A percentile compares a stretch with the other conserved stretches of the same genome.
These are phyloP conservation scores for Patagioenas fasciata DNA, from an alignment of 2,113 vertebrate species.

Conservation along the genomic window DNA sequence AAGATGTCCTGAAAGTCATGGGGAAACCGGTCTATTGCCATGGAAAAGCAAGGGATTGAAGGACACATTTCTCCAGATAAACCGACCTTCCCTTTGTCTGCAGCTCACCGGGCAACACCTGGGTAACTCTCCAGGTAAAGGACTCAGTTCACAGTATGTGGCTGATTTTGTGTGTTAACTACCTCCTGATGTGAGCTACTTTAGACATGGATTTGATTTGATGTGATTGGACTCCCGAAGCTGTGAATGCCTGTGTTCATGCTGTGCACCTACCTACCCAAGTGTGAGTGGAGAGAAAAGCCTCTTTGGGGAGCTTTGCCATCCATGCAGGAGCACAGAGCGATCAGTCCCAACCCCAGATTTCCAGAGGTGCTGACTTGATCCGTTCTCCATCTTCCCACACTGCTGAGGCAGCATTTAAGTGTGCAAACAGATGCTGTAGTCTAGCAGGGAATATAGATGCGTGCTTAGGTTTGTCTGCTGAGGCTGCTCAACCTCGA, in stretches of 20 bases:
- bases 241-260: background rate
- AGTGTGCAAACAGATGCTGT: background rate
- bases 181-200: background rate
- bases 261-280: fast-evolving
- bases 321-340: background rate
- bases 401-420: background rate
- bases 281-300: background rate
- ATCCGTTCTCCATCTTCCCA: background rate
- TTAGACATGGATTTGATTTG: background rate
- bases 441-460: background rate
- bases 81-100: background rate
- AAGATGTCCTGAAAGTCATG: background rate
- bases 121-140: background rate
- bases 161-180: background rate
- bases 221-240: background rate
- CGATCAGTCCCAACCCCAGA: background rate
- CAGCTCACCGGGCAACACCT: background rate
- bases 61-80: background rate
- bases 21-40: background rate
- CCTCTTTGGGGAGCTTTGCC: background rate
- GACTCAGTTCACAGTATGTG: background rate
- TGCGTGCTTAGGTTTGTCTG: fast-evolving
- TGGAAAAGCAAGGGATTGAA: background rate
- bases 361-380: background rate
- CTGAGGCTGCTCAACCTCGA: background rate